phyloP scores from a whole-genome alignment of 1,140 invertebrate species.

The Magallana gigas region DNA sequence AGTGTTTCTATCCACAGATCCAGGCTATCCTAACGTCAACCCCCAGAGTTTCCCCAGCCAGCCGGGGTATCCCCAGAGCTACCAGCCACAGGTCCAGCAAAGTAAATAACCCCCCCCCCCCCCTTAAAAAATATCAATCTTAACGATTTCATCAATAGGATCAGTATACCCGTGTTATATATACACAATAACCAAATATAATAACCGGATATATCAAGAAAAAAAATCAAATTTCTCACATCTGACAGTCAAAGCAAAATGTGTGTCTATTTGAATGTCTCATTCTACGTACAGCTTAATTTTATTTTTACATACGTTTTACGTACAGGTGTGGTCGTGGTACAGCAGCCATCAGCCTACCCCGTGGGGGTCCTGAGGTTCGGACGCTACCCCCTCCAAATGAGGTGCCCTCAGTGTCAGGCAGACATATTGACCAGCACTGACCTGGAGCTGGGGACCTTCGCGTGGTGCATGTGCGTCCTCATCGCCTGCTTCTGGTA shows the following conservation, averaged over 20 bases:
- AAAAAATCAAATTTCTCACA: background rate
- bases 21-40: background rate
- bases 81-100: background rate
- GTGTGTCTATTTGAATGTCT: too few relatives aligned
- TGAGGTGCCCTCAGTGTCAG: background rate
- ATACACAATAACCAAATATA: background rate
- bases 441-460: background rate
- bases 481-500: constrained; percentile 26
- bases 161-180: background rate
- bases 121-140: background rate
- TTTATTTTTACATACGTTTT: too few relatives aligned
- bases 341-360: background rate
- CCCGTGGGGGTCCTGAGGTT: constrained; percentile 11
- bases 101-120: background rate
- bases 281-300: too few relatives aligned
- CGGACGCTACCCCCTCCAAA: background rate
- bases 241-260: too few relatives aligned
- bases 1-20: background rate
- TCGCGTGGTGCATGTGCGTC: background rate
- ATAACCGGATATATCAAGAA: background rate
- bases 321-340: background rate
- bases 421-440: background rate
- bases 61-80: constrained; percentile 10
- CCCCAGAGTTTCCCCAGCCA: constrained; percentile 4
- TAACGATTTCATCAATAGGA: background rate